Percentiles rank a stretch among this genome's conserved stretches.
Evolutionary conservation across 2,888 invertebrate species (phyloP).

Genomic region (Perizoma affinitatum): DNA sequence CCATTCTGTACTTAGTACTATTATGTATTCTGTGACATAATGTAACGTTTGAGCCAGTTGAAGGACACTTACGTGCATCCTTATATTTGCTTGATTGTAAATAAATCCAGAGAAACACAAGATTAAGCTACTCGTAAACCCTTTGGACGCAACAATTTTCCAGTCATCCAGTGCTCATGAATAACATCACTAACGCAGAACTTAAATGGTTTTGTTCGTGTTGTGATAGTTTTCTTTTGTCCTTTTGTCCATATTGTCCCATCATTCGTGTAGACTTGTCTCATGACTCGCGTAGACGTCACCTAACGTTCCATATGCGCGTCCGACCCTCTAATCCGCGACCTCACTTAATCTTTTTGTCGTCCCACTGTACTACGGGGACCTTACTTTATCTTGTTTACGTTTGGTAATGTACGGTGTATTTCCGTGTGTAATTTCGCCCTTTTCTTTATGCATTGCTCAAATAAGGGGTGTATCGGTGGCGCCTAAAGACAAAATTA

Average conservation of each 20-base stretch:
- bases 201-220: too few species aligned
- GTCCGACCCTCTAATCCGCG: conserved; percentile 47
- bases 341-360: conserved; percentile 56
- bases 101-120: too few species aligned
- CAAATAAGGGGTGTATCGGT: conserved; percentile 34
- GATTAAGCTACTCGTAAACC: too few species aligned
- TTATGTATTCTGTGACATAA: too few species aligned
- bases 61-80: too few species aligned
- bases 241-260: conserved; percentile 2
- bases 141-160: too few species aligned
- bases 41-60: too few species aligned
- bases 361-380: conserved; percentile 42
- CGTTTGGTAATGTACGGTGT: conserved; percentile 35
- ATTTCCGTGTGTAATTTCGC: conserved; percentile 38
- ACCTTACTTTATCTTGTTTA: conserved; percentile 47
- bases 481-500: not conserved
- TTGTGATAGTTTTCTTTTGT: not conserved
- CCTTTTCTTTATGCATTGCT: conserved; percentile 42
- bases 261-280: conserved; percentile 4
- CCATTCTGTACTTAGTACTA: too few species aligned
- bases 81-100: too few species aligned
- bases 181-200: too few species aligned
- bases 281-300: conserved; percentile 24
- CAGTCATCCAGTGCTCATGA: too few species aligned
- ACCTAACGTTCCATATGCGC: conserved; percentile 32